Conservation (phyloP, 1,140 invertebrate genomes). For the Lasaia peninsularis region DNA sequence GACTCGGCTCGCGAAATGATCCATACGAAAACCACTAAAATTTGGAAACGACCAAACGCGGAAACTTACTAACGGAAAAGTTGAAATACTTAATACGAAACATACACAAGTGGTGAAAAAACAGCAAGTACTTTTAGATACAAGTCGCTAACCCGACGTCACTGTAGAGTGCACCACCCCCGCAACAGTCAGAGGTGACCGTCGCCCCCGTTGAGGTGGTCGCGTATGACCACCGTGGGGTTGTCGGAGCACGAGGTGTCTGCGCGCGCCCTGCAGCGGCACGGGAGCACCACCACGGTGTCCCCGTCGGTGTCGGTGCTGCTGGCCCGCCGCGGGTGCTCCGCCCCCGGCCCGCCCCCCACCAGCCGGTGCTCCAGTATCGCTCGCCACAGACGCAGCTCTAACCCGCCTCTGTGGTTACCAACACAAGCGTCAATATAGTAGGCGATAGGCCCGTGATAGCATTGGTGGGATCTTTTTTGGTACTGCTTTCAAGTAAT, state of each 20-base stretch:
- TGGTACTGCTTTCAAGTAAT: no score
- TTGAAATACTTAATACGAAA: background rate
- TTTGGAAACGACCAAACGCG: no score
- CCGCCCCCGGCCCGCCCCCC: constrained; percentile 30
- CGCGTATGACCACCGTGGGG: constrained; percentile 55
- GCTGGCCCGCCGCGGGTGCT: constrained; percentile 46
- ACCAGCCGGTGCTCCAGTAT: constrained; percentile 73
- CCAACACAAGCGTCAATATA: background rate
- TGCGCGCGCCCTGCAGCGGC: constrained; percentile 68
- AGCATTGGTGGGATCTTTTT: no score
- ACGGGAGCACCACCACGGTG: constrained; percentile 61
- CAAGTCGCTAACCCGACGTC: constrained; percentile 19
- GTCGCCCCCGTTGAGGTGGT: constrained; percentile 53
- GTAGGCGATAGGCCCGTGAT: no score
- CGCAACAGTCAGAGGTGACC: constrained; percentile 67
- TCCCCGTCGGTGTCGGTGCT: constrained; percentile 69
- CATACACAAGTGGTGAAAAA: background rate
- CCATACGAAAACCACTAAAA: no score
- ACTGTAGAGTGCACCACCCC: constrained; percentile 75
- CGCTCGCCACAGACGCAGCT: constrained; percentile 77
- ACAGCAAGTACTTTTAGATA: background rate
- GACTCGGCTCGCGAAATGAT: no score
- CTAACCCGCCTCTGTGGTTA: constrained; percentile 62
- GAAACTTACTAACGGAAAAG: no score
- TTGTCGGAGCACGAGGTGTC: constrained; percentile 45